Base-by-base conservation (phyloP, 1,140 invertebrate species). In the Leptinotarsa lineolata region DNA sequence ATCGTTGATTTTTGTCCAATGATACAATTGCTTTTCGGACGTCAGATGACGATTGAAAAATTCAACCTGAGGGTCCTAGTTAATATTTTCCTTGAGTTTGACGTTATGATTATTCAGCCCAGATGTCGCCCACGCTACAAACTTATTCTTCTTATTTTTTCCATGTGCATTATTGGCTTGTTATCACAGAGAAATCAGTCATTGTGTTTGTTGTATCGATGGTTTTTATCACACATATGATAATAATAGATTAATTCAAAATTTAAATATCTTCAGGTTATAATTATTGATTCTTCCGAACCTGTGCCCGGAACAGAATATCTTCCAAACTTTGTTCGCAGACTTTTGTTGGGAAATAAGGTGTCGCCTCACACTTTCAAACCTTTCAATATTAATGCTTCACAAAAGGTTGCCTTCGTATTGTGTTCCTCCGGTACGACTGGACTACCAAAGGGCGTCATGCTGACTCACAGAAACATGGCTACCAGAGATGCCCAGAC, bases 401-500 rank as follows among this genome's bases (percentile, higher is more conserved):
- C 68, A 8, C 68, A 79, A 68, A 74, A 84, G 70, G 74, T 78
- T 0, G 81, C 84, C 1, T 75, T 85, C 11, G 83, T 88, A n/a
- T 73, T 87, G 5, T 88, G 86, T 77, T 88, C 86, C 15, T 88
- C 87, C 3, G 92, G 92, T 20, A 93, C 92, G 11, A 94, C 92
- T 39, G 92, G 93, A 70, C 81, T 90, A 45, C 92, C 93, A 0
- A 95, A 95, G 84, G 93, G 92, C 20, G 93, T 93, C 0, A 90
- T 92, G 86, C 81, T 94, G 54, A 92, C 91, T 1, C 91, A 93
- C 80, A 80, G 75, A 22, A 90, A 88, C 81, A 88, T 30, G 80
- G 74, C 73, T 46, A 70, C 61, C n/a, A 20, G 68, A 59, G 71
- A 71, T 44, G 72, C 61, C 30, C 72, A 77, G 21, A 45, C 59